phyloP scores from a whole-genome alignment of 2,113 vertebrate genomes.

The Clupea harengus region DNA sequence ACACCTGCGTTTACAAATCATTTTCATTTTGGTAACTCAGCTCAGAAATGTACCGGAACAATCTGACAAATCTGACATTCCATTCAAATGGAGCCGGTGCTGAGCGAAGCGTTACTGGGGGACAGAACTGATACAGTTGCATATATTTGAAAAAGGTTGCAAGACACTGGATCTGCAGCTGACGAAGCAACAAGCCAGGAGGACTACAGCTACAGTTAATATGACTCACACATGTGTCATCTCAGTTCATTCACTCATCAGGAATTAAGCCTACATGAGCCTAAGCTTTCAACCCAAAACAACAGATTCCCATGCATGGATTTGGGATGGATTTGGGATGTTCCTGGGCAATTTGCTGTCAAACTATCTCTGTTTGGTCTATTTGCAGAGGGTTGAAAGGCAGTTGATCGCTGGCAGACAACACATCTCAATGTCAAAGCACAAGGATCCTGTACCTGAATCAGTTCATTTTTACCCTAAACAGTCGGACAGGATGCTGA shows the following conservation, averaged over 20 bases:
- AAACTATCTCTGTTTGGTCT: neutral
- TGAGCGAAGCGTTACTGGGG: neutral
- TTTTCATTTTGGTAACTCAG: neutral
- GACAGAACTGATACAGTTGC: neutral
- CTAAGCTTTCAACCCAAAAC: too few relatives aligned
- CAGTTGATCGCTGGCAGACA: neutral
- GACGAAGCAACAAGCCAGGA: neutral
- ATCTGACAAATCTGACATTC: neutral
- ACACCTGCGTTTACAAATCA: neutral
- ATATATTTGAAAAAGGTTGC: neutral
- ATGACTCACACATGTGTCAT: too few relatives aligned
- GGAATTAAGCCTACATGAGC: too few relatives aligned
- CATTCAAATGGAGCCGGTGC: neutral
- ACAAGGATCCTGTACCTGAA: neutral
- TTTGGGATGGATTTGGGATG: too few relatives aligned
- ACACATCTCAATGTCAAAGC: neutral
- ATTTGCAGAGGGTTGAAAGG: neutral
- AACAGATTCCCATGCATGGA: too few relatives aligned
- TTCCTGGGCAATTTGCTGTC: neutral
- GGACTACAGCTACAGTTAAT: too few relatives aligned
- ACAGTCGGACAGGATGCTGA: neutral
- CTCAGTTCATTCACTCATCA: too few relatives aligned
- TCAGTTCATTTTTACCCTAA: neutral
- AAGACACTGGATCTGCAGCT: neutral
- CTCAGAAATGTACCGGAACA: neutral